Percentiles rank a stretch among this genome's conserved stretches.
Conservation (phyloP, 1,140 invertebrate species). For the silkworm (Bombyx mori) region ASM3026992v2 NC_085127.1:11108501-11109000, state of each 20-base stretch:
- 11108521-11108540: too few species aligned
- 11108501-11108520: too few species aligned
- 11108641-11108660: slow-evolving; percentile 25
- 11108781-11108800: slow-evolving; percentile 25
- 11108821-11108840: neutral
- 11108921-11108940: too few species aligned
- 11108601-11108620: slow-evolving; percentile 26
- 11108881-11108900: neutral
- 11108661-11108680: slow-evolving; percentile 24
- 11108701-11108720: too few species aligned
- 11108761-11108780: slow-evolving; percentile 27
- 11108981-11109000: too few species aligned
- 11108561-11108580: slow-evolving; percentile 5
- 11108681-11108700: too few species aligned
- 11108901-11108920: neutral
- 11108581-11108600: slow-evolving; percentile 19
- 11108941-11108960: too few species aligned
- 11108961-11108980: too few species aligned
- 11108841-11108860: neutral
- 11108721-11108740: too few species aligned
- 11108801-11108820: neutral
- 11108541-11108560: neutral
- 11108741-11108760: slow-evolving; percentile 27
- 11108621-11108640: slow-evolving; percentile 22
- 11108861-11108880: neutral